Evolutionary conservation across 2,888 invertebrate species (phyloP).

Genomic region (Eurois occulta): DNA sequence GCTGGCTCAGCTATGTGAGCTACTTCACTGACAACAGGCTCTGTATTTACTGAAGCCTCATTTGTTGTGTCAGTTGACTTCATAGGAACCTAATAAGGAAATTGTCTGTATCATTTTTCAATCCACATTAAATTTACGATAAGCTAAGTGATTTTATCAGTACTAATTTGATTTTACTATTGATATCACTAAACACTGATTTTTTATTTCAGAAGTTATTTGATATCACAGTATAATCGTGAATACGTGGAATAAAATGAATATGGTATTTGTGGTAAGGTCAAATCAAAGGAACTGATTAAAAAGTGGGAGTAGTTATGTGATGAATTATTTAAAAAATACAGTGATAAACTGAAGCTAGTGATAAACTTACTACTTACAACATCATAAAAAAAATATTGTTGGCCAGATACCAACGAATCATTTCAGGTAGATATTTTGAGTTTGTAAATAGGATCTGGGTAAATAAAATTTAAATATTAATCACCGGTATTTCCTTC

Average conservation of each 20-base stretch:
- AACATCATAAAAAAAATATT: conserved; percentile 27
- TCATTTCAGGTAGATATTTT: conserved; percentile 37
- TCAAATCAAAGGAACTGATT: conserved; percentile 10
- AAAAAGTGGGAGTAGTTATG: conserved; percentile 15
- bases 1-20: conserved; percentile 49
- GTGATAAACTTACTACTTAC: conserved; percentile 49
- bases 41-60: conserved; percentile 59
- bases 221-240: conserved; percentile 27
- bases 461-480: conserved; percentile 43
- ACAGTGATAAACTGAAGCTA: conserved; percentile 19
- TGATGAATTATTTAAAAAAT: conserved; percentile 4
- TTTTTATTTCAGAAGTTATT: conserved; percentile 27
- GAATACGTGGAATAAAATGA: conserved; percentile 33
- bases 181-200: conserved; percentile 49
- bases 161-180: conserved; percentile 51
- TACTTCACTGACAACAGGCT: conserved; percentile 51
- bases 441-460: conserved; percentile 38
- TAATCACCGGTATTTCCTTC: conserved; percentile 22
- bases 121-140: conserved; percentile 40
- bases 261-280: conserved; percentile 10
- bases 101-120: conserved; percentile 37
- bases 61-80: conserved; percentile 63
- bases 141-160: conserved; percentile 38
- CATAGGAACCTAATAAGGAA: conserved; percentile 69
- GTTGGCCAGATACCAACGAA: conserved; percentile 33